These are phyloP conservation scores for Jaculus jaculus DNA, from an alignment of 2,113 vertebrate genomes.

Conservation along the genomic window DNA sequence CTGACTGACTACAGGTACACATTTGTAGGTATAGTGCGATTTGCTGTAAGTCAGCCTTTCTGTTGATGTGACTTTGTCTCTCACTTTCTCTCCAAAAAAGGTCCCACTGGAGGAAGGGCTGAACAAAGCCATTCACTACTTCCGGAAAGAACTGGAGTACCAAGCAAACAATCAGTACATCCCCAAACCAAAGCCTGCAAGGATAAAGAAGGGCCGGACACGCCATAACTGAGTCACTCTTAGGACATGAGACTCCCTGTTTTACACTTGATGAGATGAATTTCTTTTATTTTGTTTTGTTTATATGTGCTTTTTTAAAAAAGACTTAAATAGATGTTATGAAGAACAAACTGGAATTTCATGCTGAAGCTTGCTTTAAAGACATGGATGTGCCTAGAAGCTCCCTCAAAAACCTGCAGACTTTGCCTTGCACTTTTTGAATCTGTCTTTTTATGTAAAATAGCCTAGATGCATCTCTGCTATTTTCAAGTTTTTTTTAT, in stretches of 20 bases:
- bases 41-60: background rate
- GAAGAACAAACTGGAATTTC: slow-evolving; percentile 90
- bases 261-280: slow-evolving; percentile 82
- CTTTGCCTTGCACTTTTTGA: slow-evolving; percentile 93
- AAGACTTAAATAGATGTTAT: slow-evolving; percentile 87
- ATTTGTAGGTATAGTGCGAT: background rate
- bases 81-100: slow-evolving; percentile 82
- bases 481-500: slow-evolving; percentile 88
- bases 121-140: slow-evolving; percentile 99
- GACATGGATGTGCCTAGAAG: slow-evolving; percentile 89
- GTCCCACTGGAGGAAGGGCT: slow-evolving; percentile 97
- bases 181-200: slow-evolving; percentile 97
- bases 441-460: slow-evolving; percentile 90
- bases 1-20: background rate
- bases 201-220: slow-evolving; percentile 96
- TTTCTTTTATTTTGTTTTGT: slow-evolving; percentile 60
- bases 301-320: slow-evolving; percentile 70
- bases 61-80: background rate
- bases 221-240: slow-evolving; percentile 89
- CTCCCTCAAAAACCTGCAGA: slow-evolving; percentile 81
- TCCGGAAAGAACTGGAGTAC: slow-evolving; percentile 96
- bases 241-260: slow-evolving; percentile 65
- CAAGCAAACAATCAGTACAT: slow-evolving; percentile 99
- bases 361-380: slow-evolving; percentile 89
- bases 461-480: slow-evolving; percentile 86